Evolutionary conservation across 2,888 invertebrate species (phyloP).

Genomic region (Oscheius sp.): DNA sequence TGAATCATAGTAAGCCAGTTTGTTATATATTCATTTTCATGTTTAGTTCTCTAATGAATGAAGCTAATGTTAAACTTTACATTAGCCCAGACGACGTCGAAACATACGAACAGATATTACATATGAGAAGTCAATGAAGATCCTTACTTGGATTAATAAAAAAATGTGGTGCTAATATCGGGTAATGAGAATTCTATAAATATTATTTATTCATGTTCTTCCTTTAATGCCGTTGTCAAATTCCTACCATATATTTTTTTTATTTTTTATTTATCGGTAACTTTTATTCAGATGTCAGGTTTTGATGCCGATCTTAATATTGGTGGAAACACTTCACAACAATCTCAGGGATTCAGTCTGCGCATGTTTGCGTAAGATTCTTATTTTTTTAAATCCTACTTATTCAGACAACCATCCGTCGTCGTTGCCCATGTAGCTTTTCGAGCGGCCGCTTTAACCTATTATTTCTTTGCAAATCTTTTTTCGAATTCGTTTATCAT

Average conservation of each 20-base stretch:
- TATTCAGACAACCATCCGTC: slow-evolving; percentile 6
- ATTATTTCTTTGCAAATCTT: slow-evolving; percentile 90
- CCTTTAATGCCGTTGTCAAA: not conserved
- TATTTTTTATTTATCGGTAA: not conserved
- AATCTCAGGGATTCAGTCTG: slow-evolving; percentile 49
- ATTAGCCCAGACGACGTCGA: slow-evolving; percentile 5
- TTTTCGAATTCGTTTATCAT: slow-evolving; percentile 92
- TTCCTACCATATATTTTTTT: not conserved
- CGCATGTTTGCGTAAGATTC: slow-evolving; percentile 51
- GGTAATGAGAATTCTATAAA: not conserved
- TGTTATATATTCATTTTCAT: not conserved
- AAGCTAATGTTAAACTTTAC: not conserved
- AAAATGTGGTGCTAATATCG: too few species aligned
- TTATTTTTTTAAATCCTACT: not conserved
- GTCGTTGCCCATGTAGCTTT: slow-evolving; percentile 79
- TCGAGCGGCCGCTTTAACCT: slow-evolving; percentile 82
- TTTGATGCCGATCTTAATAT: slow-evolving; percentile 59
- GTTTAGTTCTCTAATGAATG: slow-evolving; percentile 15
- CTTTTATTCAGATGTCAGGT: slow-evolving; percentile 37
- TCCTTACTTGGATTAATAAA: too few species aligned
- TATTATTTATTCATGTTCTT: not conserved
- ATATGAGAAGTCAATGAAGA: not conserved
- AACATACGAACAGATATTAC: not conserved
- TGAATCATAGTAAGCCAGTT: slow-evolving; percentile 2
- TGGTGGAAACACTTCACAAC: slow-evolving; percentile 38